Conservation (phyloP, 1,140 invertebrate species). For the Zophobas atratus region DNA sequence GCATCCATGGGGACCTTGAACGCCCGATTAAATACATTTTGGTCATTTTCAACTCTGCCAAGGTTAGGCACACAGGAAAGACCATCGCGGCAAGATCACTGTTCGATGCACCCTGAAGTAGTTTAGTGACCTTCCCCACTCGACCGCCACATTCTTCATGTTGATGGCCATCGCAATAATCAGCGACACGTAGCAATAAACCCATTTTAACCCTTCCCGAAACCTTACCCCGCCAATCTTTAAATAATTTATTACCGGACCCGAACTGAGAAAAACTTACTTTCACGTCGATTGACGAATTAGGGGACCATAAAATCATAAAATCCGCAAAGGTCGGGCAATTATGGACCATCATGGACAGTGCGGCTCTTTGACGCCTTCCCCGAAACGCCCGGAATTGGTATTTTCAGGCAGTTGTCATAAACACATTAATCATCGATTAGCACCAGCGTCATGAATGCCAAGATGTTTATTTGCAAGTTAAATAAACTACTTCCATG, state of each 20-base stretch:
- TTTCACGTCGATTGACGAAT: conserved; percentile 11
- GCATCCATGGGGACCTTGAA: conserved; percentile 35
- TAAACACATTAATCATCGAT: conserved; percentile 27
- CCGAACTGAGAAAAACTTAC: background rate
- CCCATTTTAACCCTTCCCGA: conserved; percentile 23
- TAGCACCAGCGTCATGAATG: background rate
- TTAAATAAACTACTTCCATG: background rate
- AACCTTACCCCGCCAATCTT: background rate
- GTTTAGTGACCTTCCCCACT: conserved; percentile 47
- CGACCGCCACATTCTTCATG: conserved; percentile 15
- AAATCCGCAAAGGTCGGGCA: background rate
- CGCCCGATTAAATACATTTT: conserved; percentile 32
- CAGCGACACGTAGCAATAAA: conserved; percentile 11
- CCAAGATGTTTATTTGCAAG: conserved; percentile 11
- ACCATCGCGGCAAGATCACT: conserved; percentile 16
- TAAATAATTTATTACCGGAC: conserved; percentile 10
- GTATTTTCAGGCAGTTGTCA: background rate
- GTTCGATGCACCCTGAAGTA: conserved; percentile 46
- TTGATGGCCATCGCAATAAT: conserved; percentile 25
- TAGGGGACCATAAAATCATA: conserved; percentile 3
- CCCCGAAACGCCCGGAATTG: background rate
- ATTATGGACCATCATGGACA: conserved; percentile 14
- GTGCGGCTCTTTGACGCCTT: background rate
- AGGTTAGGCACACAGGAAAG: conserved; percentile 31
- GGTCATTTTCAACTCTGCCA: conserved; percentile 42